Base-by-base conservation (phyloP, 2,888 invertebrate genomes). In the Ophioninae sp. region DNA sequence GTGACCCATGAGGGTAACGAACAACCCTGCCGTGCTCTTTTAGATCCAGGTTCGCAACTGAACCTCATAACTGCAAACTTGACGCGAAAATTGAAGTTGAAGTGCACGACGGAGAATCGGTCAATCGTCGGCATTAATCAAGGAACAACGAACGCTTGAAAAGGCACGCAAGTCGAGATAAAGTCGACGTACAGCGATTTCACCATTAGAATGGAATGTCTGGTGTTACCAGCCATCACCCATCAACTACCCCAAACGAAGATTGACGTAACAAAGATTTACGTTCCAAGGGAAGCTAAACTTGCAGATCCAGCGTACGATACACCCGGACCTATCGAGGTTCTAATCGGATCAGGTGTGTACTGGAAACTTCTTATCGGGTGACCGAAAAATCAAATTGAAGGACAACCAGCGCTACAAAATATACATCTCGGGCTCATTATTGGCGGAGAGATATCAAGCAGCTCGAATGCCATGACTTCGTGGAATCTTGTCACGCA, bases 351-450 rank as follows among this genome's bases (percentile, higher is more conserved):
- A 71, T 75, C 79, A 8, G 74, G 22, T 2, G 23, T 63, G 22
- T 63, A 63, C 30, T 30, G 63, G 63, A 63, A 63, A 63, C 63
- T 78, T 9, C 44, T 82, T 10, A 51, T 71, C 17, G 78, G 72
- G 7, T 74, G 22, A 10, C 78, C 68, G 59, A 83, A 67, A 64
- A 79, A 68, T 44, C 63, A 37, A 2, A 44, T 56, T n/a, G 51
- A 59, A 20, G 67, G 44, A n/a, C 74, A 82, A 17, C 71, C 67
- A 7, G 51, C 67, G 2, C 68, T 85, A 1, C 87, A 87, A 17
- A 85, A 85, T 23, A 85, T 85, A 8, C 58, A 13, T 0, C 61
- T 87, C 0, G 85, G 85, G n/a, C 85, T 85, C 83, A 63, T 86
- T 0, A 71, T 82, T 1, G 75, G 85, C 2, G 83, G 85, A 13